phyloP scores from a whole-genome alignment of 2,888 invertebrate species.

The Epicampocera succincta region DNA sequence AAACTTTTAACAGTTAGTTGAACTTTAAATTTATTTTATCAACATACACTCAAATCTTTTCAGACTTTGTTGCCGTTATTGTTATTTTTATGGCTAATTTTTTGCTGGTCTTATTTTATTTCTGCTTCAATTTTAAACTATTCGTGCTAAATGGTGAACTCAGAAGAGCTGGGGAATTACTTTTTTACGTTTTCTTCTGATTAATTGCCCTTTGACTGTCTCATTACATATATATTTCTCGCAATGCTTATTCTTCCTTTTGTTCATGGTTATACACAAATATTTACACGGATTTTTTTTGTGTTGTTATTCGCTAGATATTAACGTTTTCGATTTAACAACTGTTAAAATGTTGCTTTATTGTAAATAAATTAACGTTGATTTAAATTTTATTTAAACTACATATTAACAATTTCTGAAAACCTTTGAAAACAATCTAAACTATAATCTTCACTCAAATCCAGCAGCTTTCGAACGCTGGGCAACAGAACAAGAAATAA shows the following conservation, averaged over 20 bases:
- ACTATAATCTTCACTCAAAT: neutral
- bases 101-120: neutral
- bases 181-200: conserved; percentile 67
- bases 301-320: neutral
- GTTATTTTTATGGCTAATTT: conserved; percentile 4
- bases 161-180: conserved; percentile 28
- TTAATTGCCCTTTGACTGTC: conserved; percentile 67
- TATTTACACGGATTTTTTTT: conserved; percentile 60
- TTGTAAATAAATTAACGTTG: too few species aligned
- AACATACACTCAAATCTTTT: conserved; percentile 23
- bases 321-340: conserved; percentile 32
- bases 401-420: too few species aligned
- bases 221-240: conserved; percentile 63
- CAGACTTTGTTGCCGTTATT: conserved; percentile 7
- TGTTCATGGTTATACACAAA: conserved; percentile 69
- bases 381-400: too few species aligned
- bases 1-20: conserved; percentile 47
- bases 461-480: neutral
- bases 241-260: conserved; percentile 63
- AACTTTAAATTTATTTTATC: conserved; percentile 25
- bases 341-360: neutral
- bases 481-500: conserved; percentile 2
- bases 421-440: too few species aligned
- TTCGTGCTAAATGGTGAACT: conserved; percentile 40
- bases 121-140: conserved; percentile 7